Conservation (phyloP, 2,797 vertebrate species). For the Rhodeus uyekii region DNA sequence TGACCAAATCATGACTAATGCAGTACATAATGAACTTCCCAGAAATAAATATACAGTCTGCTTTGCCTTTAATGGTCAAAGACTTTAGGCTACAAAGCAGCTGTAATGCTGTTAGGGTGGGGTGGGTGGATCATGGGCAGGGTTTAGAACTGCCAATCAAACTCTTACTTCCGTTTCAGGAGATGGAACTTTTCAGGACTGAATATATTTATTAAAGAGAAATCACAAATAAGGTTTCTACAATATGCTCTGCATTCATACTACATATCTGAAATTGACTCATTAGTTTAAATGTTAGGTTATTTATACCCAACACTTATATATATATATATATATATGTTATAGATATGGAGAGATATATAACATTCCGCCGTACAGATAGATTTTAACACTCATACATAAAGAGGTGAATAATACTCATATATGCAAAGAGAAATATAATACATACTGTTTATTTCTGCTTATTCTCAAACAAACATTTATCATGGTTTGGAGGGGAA, state of each 20-base stretch:
- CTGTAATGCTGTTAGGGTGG: not conserved
- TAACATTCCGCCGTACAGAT: not conserved
- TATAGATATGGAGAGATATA: not conserved
- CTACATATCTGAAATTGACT: not conserved
- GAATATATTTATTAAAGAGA: not conserved
- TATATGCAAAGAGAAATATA: not conserved
- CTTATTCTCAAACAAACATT: conserved; percentile 12
- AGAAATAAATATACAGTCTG: not conserved
- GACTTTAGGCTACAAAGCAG: not conserved
- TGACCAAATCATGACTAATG: not conserved
- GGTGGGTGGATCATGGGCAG: not conserved
- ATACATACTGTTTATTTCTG: not conserved
- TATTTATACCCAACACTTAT: too few species aligned
- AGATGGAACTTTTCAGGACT: not conserved
- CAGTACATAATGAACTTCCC: not conserved
- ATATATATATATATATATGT: too few species aligned
- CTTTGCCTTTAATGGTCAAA: conserved; percentile 32
- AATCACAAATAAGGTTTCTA: not conserved
- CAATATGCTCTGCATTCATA: not conserved
- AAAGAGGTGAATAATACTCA: too few species aligned
- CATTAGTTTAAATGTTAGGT: too few species aligned
- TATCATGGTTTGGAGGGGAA: conserved; percentile 35
- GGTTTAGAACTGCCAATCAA: conserved; percentile 2
- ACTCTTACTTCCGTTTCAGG: not conserved
- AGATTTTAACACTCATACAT: not conserved